Evolutionary conservation across 2,113 vertebrate genomes (phyloP), one percentile per base, ranked within the genome.

Genomic region (Rhodinocichla rosea): DNA sequence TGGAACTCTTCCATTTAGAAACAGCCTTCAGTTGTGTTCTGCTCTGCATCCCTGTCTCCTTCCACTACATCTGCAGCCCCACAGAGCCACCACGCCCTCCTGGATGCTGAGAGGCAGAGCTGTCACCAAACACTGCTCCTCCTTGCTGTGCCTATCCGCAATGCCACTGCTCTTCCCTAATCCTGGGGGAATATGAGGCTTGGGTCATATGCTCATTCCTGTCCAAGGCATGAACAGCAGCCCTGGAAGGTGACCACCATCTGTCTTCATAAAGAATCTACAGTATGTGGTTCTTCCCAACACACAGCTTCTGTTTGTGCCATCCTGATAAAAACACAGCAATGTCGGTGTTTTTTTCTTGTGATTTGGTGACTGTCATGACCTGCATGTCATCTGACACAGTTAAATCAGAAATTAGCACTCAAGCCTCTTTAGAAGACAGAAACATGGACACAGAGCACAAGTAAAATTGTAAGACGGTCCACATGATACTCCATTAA

Each of bases 401-500:
- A 84, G 74, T 94, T 87, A 94, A 93, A 96, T 90, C 37, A 97
- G 90, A 96, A 97, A 97, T 97, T 81, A 97, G 91, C 27, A 23
- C 88, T 95, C 37, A 55, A 74, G 60, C 59, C 90, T 96, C 81
- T 92, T 89, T 22, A 85, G 90, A 97, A 93, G 82, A 77, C 89
- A 96, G 89, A 84, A 91, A 94, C 71, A 79, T 16, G 65, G 86
- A 95, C 82, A 88, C 33, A 35, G 35, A 91, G 53, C 55, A 95
- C 63, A 92, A 95, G 93, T 86, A 89, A 91, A 90, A 95, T 64
- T 89, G 18, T 79, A 95, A 90, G 83, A 89, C 78, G 73, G 92
- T 80, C 89, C 98, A 96, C 95, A 90, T 97, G 97, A 97, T 87
- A 94, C 40, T 30, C 89, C 65, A 97, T 94, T 95, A 93, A 97